Percentiles rank a stretch among this genome's conserved stretches.
Conservation (phyloP, 2,888 invertebrate genomes). For the Pachydiplax longipennis region DNA sequence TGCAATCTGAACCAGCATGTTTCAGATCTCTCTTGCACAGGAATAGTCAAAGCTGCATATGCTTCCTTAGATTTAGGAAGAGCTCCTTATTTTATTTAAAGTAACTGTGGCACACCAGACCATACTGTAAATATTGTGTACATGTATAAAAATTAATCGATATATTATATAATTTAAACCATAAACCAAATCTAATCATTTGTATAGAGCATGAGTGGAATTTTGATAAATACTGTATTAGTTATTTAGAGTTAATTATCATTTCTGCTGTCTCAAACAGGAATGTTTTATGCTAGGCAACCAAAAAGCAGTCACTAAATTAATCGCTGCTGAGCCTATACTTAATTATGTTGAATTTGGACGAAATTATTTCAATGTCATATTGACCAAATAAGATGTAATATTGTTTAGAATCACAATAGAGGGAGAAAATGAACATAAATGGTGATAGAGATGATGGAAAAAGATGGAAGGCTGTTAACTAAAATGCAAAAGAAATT, state of each 20-base stretch:
- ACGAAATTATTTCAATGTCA: background rate
- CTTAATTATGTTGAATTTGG: background rate
- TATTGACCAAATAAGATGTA: background rate
- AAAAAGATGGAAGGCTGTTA: background rate
- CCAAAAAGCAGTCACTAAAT: constrained; percentile 31
- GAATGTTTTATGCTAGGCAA: constrained; percentile 12
- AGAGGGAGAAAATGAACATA: background rate
- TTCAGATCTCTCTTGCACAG: constrained; percentile 23
- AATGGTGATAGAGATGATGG: background rate
- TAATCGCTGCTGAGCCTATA: background rate
- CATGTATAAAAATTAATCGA: constrained; percentile 32
- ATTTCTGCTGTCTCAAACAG: background rate
- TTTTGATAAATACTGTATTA: constrained; percentile 5
- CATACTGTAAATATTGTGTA: constrained; percentile 38
- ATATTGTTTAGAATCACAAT: background rate
- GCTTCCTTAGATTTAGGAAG: constrained; percentile 40
- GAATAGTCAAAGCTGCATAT: constrained; percentile 35
- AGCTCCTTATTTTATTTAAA: constrained; percentile 6
- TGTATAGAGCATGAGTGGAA: background rate
- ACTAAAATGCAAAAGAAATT: background rate
- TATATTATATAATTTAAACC: constrained; percentile 16
- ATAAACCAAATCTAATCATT: constrained; percentile 35
- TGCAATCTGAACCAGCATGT: background rate
- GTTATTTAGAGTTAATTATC: background rate
- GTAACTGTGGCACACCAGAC: constrained; percentile 19